These are phyloP conservation scores for Apamea anceps DNA, from an alignment of 2,888 invertebrate species.

Conservation along the genomic window DNA sequence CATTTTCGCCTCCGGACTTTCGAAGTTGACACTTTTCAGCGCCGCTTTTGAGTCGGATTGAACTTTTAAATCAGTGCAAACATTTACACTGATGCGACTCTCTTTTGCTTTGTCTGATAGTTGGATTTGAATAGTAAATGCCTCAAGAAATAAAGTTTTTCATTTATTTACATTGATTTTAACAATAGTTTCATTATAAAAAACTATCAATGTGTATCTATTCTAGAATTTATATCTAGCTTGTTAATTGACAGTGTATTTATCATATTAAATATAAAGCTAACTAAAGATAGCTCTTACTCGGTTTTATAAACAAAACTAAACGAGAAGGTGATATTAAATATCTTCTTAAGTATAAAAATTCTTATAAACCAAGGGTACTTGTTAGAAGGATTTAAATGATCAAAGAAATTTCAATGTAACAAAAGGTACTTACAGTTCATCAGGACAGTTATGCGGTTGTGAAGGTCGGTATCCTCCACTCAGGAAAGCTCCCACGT, in stretches of 20 bases:
- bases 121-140: conserved; percentile 36
- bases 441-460: conserved; percentile 98
- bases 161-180: not conserved
- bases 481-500: conserved; percentile 96
- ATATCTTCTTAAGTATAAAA: not conserved
- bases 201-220: not conserved
- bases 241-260: not conserved
- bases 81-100: conserved; percentile 38
- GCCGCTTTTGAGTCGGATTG: conserved; percentile 63
- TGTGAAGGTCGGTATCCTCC: conserved; percentile 97
- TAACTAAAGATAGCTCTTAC: not conserved
- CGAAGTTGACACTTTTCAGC: conserved; percentile 62
- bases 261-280: no score
- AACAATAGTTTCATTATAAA: not conserved
- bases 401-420: not conserved
- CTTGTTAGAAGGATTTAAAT: not conserved
- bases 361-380: not conserved
- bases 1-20: conserved; percentile 61
- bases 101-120: conserved; percentile 31
- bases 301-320: not conserved
- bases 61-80: conserved; percentile 55
- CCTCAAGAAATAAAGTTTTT: not conserved
- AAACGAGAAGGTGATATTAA: not conserved
- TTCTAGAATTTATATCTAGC: not conserved
- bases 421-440: conserved; percentile 93